Base-by-base conservation (phyloP, 2,888 invertebrate species). In the Baronia brevicornis region DNA sequence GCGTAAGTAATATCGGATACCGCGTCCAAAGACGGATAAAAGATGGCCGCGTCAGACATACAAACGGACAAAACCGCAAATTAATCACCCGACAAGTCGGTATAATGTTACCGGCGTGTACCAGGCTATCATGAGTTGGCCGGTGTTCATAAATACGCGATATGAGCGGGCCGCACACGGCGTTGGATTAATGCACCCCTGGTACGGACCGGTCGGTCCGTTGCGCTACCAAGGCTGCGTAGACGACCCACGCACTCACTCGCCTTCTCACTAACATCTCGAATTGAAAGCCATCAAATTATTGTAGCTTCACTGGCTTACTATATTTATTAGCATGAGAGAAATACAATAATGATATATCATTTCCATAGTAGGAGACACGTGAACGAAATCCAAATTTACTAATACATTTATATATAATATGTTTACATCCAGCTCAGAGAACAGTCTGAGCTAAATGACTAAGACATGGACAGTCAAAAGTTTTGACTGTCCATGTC, bases 61-160 rank as follows among this genome's bases (percentile, higher is more conserved):
- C 48, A 49, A 45, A 54, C 53, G 51, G 38, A 57, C 56, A 51
- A 61, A 55, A 56, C 52, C 41, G 44, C 46, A 51, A 51, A 72
- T 72, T 73, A 71, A 71, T 73, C 67, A 65, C 58, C 55, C 42
- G 46, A 55, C 60, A 54, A 48, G 60, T 50, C 52, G 58, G 71
- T 74, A 60, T 77, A 64, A 61, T 62, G 70, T 75, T 74, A 71
- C 71, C 50, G 28, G 46, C 46, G 44, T 46, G 65, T 60, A 69
- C 68, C 62, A 64, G 65, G 71, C 58, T 56, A 57, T 60, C 75
- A 73, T 66, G 66, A 57, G 43, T 43, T 38, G 45, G 46, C 53
- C 50, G 66, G 72, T 70, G 73, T 70, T 70, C 77, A 78, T 80
- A 79, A 79, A 79, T 77, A 72, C 70, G 60, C 57, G 58, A 64